Evolutionary conservation across 2,797 vertebrate genomes (phyloP).

Genomic region (Eupleurogrammus muticus): DNA sequence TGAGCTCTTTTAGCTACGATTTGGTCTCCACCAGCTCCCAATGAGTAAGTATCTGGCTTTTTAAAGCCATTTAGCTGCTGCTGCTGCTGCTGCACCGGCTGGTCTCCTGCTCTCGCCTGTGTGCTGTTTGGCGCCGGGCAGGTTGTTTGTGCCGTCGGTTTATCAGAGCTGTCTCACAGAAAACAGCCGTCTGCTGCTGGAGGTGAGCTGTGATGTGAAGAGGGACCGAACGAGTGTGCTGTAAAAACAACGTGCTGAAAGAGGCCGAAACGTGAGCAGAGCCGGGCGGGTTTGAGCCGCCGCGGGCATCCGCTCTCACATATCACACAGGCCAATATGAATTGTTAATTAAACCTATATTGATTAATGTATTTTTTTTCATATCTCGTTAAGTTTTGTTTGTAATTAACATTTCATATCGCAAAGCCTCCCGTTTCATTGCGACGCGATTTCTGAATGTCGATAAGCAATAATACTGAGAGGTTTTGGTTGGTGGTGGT

Average conservation of each 20-base stretch:
- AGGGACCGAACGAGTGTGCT: not conserved
- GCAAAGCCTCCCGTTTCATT: not conserved
- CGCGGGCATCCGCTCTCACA: no score
- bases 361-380: not conserved
- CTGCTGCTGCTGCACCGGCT: not conserved
- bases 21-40: not conserved
- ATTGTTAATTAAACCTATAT: not conserved
- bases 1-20: not conserved
- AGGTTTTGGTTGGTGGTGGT: slow-evolving; percentile 17
- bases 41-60: not conserved
- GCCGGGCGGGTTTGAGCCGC: not conserved
- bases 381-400: not conserved
- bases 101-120: not conserved
- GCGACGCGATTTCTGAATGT: not conserved
- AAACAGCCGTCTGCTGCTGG: not conserved
- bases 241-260: not conserved
- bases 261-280: not conserved
- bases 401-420: not conserved
- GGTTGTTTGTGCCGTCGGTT: not conserved
- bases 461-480: slow-evolving; percentile 6
- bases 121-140: not conserved
- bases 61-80: not conserved
- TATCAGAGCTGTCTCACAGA: not conserved
- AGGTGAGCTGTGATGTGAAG: not conserved
- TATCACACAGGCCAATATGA: not conserved